These are phyloP conservation scores for Leptobrachium ailaonicum DNA, from an alignment of 2,113 vertebrate genomes.

Conservation along the genomic window DNA sequence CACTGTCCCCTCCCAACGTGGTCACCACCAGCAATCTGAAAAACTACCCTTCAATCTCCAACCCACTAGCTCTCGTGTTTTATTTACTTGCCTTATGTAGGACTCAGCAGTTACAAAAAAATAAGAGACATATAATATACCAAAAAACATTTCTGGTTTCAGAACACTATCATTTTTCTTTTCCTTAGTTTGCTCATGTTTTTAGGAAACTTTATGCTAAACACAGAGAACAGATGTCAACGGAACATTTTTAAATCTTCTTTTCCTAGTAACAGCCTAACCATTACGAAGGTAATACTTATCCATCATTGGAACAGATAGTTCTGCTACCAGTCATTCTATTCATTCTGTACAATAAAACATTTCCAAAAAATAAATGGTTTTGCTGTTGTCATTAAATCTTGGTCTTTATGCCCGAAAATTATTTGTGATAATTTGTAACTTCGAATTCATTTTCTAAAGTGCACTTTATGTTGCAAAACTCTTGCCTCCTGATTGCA, in stretches of 20 bases:
- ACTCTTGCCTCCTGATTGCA: conserved; percentile 28
- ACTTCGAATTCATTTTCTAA: conserved; percentile 23
- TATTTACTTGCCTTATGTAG: too few relatives aligned
- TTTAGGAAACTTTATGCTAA: conserved; percentile 12
- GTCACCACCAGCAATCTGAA: too few relatives aligned
- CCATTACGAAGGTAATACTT: conserved; percentile 6
- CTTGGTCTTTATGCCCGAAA: not conserved
- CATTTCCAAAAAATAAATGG: not conserved
- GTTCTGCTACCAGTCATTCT: conserved; percentile 2
- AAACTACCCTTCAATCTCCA: too few relatives aligned
- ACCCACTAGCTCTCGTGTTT: too few relatives aligned
- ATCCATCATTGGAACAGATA: conserved; percentile 13
- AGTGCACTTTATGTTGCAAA: conserved; percentile 20
- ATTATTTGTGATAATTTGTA: conserved; percentile 5
- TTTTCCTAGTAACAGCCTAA: conserved; percentile 15
- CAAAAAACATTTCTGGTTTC: too few relatives aligned
- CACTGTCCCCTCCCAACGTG: too few relatives aligned
- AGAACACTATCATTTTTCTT: not conserved
- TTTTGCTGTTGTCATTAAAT: conserved; percentile 14
- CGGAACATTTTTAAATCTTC: conserved; percentile 18
- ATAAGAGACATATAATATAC: too few relatives aligned
- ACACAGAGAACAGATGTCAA: not conserved
- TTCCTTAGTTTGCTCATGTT: not conserved
- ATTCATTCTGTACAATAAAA: conserved; percentile 30
- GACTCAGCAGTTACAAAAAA: too few relatives aligned